Conservation (phyloP, 2,888 invertebrate genomes). For the Cephus runcator region DNA sequence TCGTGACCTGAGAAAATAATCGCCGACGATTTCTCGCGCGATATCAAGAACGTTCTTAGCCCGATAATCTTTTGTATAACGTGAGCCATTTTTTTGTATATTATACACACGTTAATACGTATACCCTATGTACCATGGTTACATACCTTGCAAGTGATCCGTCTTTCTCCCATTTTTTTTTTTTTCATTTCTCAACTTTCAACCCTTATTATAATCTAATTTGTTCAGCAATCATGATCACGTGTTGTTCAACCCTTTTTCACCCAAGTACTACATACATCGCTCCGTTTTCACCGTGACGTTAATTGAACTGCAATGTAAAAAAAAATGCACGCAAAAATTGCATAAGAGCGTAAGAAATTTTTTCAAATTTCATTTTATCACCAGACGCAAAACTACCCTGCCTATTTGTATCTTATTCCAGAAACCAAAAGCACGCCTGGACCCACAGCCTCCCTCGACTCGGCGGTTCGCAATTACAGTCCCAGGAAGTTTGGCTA, state of each 20-base stretch:
- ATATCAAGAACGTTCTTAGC: background rate
- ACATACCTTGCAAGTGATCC: background rate
- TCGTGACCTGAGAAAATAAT: slow-evolving; percentile 3
- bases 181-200: background rate
- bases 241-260: background rate
- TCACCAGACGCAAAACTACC: background rate
- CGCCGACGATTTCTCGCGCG: background rate
- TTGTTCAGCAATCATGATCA: background rate
- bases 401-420: background rate
- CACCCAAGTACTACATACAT: background rate
- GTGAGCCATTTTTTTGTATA: background rate
- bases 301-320: background rate
- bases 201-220: background rate
- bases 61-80: background rate
- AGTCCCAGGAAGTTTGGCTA: background rate
- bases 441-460: background rate
- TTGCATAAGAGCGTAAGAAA: background rate
- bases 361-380: background rate
- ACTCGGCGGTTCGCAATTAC: background rate
- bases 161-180: background rate
- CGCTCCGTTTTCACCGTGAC: background rate
- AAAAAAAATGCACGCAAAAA: background rate
- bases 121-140: background rate
- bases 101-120: background rate
- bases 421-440: background rate